Conservation (phyloP, 92 coral and sea anemone species). For the Chrysogorgia sp. region DNA sequence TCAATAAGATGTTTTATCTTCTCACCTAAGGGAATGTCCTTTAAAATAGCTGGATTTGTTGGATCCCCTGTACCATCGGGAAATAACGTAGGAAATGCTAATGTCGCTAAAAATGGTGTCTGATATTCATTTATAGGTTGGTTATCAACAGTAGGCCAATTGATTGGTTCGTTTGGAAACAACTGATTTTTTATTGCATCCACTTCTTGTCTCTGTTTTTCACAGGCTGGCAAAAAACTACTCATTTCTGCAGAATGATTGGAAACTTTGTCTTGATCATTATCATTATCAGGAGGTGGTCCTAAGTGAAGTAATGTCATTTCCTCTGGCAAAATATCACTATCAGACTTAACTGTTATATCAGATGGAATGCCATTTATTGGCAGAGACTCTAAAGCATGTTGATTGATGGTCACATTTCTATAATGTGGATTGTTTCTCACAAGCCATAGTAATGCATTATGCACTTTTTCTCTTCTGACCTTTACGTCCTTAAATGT, state of each 20-base stretch:
- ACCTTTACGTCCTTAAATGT: slow-evolving; percentile 59
- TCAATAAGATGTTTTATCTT: slow-evolving; percentile 56
- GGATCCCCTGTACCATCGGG: slow-evolving; percentile 70
- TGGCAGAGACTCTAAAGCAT: slow-evolving; percentile 22
- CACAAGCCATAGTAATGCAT: slow-evolving; percentile 58
- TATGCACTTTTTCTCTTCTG: slow-evolving; percentile 55
- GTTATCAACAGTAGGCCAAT: slow-evolving; percentile 54
- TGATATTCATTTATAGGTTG: slow-evolving; percentile 61
- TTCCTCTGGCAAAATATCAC: slow-evolving; percentile 56
- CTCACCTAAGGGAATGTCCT: slow-evolving; percentile 51
- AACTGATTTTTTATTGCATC: slow-evolving; percentile 56
- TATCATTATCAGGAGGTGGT: slow-evolving; percentile 32
- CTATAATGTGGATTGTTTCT: slow-evolving; percentile 57
- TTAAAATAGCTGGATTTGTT: slow-evolving; percentile 57
- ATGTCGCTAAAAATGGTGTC: slow-evolving; percentile 58
- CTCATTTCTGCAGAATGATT: slow-evolving; percentile 56
- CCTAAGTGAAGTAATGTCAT: slow-evolving; percentile 40
- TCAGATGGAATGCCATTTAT: slow-evolving; percentile 35
- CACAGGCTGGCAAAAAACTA: slow-evolving; percentile 55
- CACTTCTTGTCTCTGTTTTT: slow-evolving; percentile 43
- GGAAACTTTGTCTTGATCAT: slow-evolving; percentile 49
- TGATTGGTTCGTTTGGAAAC: slow-evolving; percentile 43
- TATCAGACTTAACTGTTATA: slow-evolving; percentile 53
- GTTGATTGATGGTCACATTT: slow-evolving; percentile 33
- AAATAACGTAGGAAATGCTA: slow-evolving; percentile 68